phyloP scores from a whole-genome alignment of 2,888 invertebrate genomes.

The Alviniconcha strummeri region DNA sequence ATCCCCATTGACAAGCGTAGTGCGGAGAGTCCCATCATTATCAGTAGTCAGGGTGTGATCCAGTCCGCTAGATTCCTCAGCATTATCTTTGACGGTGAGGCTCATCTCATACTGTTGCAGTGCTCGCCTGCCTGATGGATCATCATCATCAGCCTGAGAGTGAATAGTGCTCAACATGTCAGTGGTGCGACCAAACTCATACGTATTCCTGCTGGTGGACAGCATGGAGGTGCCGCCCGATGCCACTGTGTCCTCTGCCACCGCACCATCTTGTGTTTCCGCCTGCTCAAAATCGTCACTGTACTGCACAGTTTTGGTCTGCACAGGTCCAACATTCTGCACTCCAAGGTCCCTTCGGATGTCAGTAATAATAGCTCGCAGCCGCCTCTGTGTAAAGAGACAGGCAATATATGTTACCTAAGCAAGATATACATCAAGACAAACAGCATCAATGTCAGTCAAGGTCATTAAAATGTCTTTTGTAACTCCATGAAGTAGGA shows the following conservation, averaged over 20 bases:
- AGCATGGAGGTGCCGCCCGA: constrained; percentile 5
- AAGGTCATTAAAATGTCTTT: no score
- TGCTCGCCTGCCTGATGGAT: constrained; percentile 52
- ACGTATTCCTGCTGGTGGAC: constrained; percentile 33
- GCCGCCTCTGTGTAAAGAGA: constrained; percentile 54
- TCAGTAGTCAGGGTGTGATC: not conserved
- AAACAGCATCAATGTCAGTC: no score
- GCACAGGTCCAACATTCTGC: not conserved
- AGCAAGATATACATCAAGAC: no score
- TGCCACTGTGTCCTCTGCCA: not conserved
- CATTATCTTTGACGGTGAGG: constrained; percentile 47
- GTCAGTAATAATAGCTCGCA: constrained; percentile 62
- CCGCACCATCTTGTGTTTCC: not conserved
- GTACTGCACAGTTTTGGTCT: not conserved
- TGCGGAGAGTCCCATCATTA: not conserved
- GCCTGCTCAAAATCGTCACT: not conserved
- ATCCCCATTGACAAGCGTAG: not conserved
- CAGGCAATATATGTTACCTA: no score
- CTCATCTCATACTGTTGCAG: constrained; percentile 56
- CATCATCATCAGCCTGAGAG: constrained; percentile 35
- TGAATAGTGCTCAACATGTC: constrained; percentile 42
- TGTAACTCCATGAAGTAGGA: no score
- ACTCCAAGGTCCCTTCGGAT: constrained; percentile 64
- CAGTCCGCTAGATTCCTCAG: not conserved
- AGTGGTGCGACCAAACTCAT: constrained; percentile 40